Percentiles rank a stretch among this genome's conserved stretches.
These are phyloP conservation scores for Lepus oiostolus DNA, from an alignment of 2,797 vertebrate genomes.

Conservation along the genomic window DNA sequence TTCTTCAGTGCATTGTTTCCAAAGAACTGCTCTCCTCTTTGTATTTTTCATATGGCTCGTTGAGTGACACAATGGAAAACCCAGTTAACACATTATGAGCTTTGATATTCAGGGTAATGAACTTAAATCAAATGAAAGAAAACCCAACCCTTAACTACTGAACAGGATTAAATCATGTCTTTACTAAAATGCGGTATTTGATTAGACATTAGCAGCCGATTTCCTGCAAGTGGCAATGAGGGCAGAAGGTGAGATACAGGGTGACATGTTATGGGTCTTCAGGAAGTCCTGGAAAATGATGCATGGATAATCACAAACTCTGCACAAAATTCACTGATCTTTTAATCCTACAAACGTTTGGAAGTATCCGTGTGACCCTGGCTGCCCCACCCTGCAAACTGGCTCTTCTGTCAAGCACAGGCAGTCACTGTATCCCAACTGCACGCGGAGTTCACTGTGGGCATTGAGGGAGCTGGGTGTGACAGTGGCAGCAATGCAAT, in stretches of 20 bases:
- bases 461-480: not conserved
- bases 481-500: not conserved
- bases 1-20: slow-evolving; percentile 60
- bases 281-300: no score
- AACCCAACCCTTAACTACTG: not conserved
- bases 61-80: slow-evolving; percentile 71
- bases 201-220: not conserved
- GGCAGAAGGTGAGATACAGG: not conserved
- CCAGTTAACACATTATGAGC: slow-evolving; percentile 17
- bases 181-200: slow-evolving; percentile 23
- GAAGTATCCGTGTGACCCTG: no score
- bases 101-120: slow-evolving; percentile 14
- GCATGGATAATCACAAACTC: no score
- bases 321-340: no score
- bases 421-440: accelerated
- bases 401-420: not conserved
- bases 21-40: slow-evolving; percentile 44
- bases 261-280: not conserved
- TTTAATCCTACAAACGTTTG: no score
- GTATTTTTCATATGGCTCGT: slow-evolving; percentile 57
- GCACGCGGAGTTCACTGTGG: not conserved
- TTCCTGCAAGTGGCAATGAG: not conserved
- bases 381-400: not conserved
- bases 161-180: not conserved
- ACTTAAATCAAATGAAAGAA: slow-evolving; percentile 31